A percentile compares a stretch with the other conserved stretches of the same genome.
phyloP scores from a whole-genome alignment of 2,888 invertebrate genomes.

The Hyppa rectilinea region DNA sequence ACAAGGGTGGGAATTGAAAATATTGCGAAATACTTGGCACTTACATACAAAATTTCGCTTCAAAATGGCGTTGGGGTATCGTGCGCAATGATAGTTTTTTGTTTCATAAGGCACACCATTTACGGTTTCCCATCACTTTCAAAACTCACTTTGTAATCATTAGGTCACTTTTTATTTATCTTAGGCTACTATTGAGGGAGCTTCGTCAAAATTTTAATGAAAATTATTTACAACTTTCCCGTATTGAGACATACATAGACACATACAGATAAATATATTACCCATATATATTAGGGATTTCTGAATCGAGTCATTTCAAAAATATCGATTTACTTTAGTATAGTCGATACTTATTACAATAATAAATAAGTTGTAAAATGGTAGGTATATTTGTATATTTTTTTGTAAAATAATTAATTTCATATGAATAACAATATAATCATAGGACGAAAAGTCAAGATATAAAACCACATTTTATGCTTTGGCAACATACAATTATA shows the following conservation, averaged over 20 bases:
- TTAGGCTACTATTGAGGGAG: slow-evolving; percentile 71
- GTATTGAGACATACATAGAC: slow-evolving; percentile 76
- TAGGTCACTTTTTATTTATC: slow-evolving; percentile 79
- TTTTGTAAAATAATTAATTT: not conserved
- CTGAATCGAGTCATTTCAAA: slow-evolving; percentile 36
- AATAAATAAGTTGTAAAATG: not conserved
- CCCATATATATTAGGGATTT: slow-evolving; percentile 17
- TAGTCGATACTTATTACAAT: slow-evolving; percentile 39
- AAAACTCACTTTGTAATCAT: slow-evolving; percentile 79
- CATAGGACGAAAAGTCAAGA: not conserved
- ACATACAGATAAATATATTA: slow-evolving; percentile 61
- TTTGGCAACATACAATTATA: not conserved
- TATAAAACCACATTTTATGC: not conserved
- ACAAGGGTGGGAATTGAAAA: slow-evolving; percentile 80
- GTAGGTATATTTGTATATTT: not conserved
- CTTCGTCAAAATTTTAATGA: slow-evolving; percentile 78
- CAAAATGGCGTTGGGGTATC: slow-evolving; percentile 91
- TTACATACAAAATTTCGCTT: slow-evolving; percentile 91
- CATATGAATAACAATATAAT: not conserved
- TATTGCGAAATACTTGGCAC: slow-evolving; percentile 91
- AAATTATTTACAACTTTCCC: slow-evolving; percentile 90
- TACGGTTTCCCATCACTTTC: slow-evolving; percentile 82
- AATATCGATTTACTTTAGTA: slow-evolving; percentile 9
- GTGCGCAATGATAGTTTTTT: slow-evolving; percentile 91
- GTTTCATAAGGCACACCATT: slow-evolving; percentile 87